A percentile compares a stretch with the other conserved stretches of the same genome.
Conservation (phyloP, 1,140 invertebrate genomes). For the Anthonomus grandis region DNA sequence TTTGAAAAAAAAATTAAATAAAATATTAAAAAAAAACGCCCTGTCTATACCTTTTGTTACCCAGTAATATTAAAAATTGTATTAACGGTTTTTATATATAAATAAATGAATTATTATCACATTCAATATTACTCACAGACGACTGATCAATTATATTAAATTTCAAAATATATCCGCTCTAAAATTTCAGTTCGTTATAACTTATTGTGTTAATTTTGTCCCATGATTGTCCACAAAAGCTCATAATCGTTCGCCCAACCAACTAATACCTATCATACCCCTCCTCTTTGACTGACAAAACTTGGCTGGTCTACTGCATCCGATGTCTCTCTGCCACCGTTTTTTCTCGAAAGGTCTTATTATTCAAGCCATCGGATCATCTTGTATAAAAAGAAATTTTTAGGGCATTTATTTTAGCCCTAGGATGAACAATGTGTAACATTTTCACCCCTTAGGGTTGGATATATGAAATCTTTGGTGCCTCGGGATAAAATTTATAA, state of each 20-base stretch:
- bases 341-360: neutral
- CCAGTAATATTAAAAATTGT: too few species aligned
- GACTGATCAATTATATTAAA: slow-evolving; percentile 9
- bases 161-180: slow-evolving; percentile 1
- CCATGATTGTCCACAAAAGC: too few species aligned
- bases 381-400: slow-evolving; percentile 13
- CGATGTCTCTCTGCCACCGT: neutral
- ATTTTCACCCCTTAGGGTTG: slow-evolving; percentile 23
- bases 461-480: slow-evolving; percentile 7
- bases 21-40: too few species aligned
- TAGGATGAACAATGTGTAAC: slow-evolving; percentile 19
- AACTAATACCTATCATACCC: too few species aligned
- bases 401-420: slow-evolving; percentile 22
- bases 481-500: slow-evolving; percentile 3
- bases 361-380: slow-evolving; percentile 4
- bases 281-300: too few species aligned
- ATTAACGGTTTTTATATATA: too few species aligned
- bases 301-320: slow-evolving; percentile 2
- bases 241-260: too few species aligned
- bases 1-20: too few species aligned
- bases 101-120: too few species aligned
- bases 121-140: too few species aligned
- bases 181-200: slow-evolving; percentile 14
- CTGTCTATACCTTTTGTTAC: too few species aligned
- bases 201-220: too few species aligned